These are phyloP conservation scores for Gopherus evgoodei DNA, from an alignment of 2,113 vertebrate genomes.

Conservation along the genomic window DNA sequence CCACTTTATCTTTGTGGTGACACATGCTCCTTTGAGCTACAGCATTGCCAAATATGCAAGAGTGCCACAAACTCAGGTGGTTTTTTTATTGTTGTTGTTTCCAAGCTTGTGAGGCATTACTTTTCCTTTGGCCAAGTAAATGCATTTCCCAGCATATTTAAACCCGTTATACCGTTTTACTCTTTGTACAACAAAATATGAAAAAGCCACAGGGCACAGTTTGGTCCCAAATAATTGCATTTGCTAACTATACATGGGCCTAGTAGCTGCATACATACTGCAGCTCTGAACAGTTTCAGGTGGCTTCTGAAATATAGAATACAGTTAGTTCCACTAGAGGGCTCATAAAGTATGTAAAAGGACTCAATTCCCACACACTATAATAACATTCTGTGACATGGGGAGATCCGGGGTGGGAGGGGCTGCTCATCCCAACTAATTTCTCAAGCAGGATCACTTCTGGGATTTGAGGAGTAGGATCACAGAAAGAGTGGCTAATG, in stretches of 20 bases:
- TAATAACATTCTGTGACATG: not conserved
- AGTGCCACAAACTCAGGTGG: not conserved
- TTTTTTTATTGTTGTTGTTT: not conserved
- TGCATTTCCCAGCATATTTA: not conserved
- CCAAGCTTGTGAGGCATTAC: not conserved
- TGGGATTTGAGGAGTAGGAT: not conserved
- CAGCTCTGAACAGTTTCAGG: not conserved
- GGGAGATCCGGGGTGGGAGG: not conserved
- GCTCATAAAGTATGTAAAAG: not conserved
- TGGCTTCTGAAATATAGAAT: not conserved
- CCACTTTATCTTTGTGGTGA: fast-evolving
- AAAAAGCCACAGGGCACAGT: not conserved
- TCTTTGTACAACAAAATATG: not conserved
- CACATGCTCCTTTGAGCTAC: not conserved
- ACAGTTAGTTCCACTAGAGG: not conserved
- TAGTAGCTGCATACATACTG: not conserved
- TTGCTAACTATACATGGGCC: not conserved
- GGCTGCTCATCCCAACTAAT: not conserved
- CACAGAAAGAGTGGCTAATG: not conserved
- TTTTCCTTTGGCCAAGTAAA: not conserved
- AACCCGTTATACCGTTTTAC: slow-evolving; percentile 12
- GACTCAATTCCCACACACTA: not conserved
- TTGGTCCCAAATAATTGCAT: not conserved
- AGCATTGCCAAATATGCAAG: fast-evolving
- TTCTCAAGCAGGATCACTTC: not conserved